These are phyloP conservation scores for Bradypus variegatus DNA, from an alignment of 2,797 vertebrate species.

Conservation along the genomic window DNA sequence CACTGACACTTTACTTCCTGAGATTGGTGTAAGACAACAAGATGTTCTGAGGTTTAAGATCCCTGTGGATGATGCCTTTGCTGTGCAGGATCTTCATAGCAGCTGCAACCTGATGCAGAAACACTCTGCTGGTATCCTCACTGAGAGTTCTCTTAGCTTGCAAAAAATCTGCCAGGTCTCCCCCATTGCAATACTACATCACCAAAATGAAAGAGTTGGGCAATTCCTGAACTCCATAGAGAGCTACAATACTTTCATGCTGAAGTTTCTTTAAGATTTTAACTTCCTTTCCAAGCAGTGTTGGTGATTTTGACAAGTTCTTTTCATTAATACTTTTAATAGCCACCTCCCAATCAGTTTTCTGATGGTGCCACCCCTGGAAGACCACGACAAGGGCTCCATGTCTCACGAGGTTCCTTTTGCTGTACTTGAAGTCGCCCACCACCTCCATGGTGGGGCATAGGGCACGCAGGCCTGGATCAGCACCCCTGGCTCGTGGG, in stretches of 20 bases:
- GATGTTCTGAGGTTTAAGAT: slow-evolving; percentile 97
- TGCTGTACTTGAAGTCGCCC: slow-evolving; percentile 97
- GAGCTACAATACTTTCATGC: slow-evolving; percentile 97
- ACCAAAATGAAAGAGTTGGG: slow-evolving; percentile 31
- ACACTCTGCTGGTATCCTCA: slow-evolving; percentile 92
- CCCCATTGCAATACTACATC: no score
- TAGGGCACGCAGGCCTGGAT: slow-evolving; percentile 39
- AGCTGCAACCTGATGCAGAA: slow-evolving; percentile 95
- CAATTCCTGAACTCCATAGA: slow-evolving; percentile 96
- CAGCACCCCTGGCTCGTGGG: slow-evolving; percentile 60
- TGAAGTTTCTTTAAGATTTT: slow-evolving; percentile 82
- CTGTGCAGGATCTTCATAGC: slow-evolving; percentile 94
- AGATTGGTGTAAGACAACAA: slow-evolving; percentile 86
- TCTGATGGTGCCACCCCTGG: slow-evolving; percentile 96
- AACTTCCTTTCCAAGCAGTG: slow-evolving; percentile 87
- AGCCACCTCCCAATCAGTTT: slow-evolving; percentile 97
- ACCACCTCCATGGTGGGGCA: slow-evolving; percentile 86
- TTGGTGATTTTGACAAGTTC: slow-evolving; percentile 97
- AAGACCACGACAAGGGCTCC: slow-evolving; percentile 99
- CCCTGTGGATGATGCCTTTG: slow-evolving; percentile 95
- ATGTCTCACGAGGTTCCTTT: slow-evolving; percentile 95
- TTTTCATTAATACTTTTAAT: slow-evolving; percentile 99
- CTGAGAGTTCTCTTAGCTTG: slow-evolving; percentile 92
- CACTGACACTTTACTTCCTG: slow-evolving; percentile 85
- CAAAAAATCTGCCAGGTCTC: no score